phyloP scores from a whole-genome alignment of 2,888 invertebrate species.

The Suillia variegata region DNA sequence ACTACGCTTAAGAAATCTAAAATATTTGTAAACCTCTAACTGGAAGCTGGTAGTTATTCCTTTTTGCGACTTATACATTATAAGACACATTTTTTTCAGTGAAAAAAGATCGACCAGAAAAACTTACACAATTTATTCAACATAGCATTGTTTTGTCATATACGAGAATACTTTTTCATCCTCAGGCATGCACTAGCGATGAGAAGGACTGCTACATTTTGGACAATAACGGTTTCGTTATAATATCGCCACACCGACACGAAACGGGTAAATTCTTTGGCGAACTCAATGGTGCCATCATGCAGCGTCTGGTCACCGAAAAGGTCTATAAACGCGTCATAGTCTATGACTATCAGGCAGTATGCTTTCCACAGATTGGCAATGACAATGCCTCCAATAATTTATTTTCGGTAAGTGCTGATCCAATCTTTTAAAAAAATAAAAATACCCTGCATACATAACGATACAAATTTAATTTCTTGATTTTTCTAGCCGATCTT shows the following conservation, averaged over 20 bases:
- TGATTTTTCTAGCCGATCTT: slow-evolving; percentile 63
- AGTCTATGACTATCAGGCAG: slow-evolving; percentile 87
- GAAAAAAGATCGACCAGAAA: too few species aligned
- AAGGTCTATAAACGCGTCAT: slow-evolving; percentile 76
- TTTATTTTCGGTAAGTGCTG: slow-evolving; percentile 67
- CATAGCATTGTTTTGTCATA: neutral
- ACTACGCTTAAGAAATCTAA: too few species aligned
- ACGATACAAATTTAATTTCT: too few species aligned
- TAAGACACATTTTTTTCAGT: too few species aligned
- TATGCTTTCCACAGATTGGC: slow-evolving; percentile 76
- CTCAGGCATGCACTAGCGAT: slow-evolving; percentile 65
- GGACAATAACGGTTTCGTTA: slow-evolving; percentile 88
- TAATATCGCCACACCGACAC: slow-evolving; percentile 73
- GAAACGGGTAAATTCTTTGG: slow-evolving; percentile 89
- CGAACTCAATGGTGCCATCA: slow-evolving; percentile 77
- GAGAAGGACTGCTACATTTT: slow-evolving; percentile 81
- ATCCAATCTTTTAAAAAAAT: neutral
- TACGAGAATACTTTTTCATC: slow-evolving; percentile 15
- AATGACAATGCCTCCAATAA: slow-evolving; percentile 68
- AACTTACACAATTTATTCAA: neutral
- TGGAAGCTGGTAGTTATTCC: too few species aligned
- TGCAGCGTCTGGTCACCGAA: slow-evolving; percentile 75
- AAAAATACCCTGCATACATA: too few species aligned
- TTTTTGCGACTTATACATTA: too few species aligned
- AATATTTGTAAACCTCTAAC: too few species aligned